Base-by-base conservation (phyloP, 2,888 invertebrate species). In the Tuta absoluta region DNA sequence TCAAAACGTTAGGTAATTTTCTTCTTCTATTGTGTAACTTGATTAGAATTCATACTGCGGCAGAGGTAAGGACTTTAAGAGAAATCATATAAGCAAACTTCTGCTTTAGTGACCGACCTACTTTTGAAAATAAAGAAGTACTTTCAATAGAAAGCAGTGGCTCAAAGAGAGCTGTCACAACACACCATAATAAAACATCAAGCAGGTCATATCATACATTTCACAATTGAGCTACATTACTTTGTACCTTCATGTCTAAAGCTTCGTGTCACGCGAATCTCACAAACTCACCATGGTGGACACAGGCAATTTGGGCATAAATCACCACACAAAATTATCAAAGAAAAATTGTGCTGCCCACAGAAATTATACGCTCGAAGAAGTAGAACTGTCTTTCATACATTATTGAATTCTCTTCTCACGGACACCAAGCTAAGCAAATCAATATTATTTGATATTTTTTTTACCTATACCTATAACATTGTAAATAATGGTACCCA, bases 241-340 rank as follows among this genome's bases (percentile, higher is more conserved):
- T 72, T 71, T 68, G 70, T 48, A 45, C 45, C 17, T 17, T 45
- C 45, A 17, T 41, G 14, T 12, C 41, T 28, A 28, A 28, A 66
- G 65, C 71, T 68, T 28, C 56, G 14, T 74, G 73, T 73, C 76
- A 79, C 80, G 81, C 77, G 63, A 81, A 81, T 68, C 58, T 62
- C 67, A 67, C 72, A 73, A 66, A 67, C 58, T 62, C 67, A 67
- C 72, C 72, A 66, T 65, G 57, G 64, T 65, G 62, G 65, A 67
- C 63, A 63, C 66, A 62, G 62, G 73, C 75, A 76, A 80, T 80
- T 81, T 78, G 77, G 73, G 69, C 83, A 81, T 83, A 85, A 79
- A 79, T 81, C 82, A 84, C 80, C 73, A 63, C 48, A 61, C 37
- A 68, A 68, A 64, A 65, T 66, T 68, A 65, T 67, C 71, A 62